phyloP scores from a whole-genome alignment of 2,888 invertebrate species.

The Trichopria drosophilae region DNA sequence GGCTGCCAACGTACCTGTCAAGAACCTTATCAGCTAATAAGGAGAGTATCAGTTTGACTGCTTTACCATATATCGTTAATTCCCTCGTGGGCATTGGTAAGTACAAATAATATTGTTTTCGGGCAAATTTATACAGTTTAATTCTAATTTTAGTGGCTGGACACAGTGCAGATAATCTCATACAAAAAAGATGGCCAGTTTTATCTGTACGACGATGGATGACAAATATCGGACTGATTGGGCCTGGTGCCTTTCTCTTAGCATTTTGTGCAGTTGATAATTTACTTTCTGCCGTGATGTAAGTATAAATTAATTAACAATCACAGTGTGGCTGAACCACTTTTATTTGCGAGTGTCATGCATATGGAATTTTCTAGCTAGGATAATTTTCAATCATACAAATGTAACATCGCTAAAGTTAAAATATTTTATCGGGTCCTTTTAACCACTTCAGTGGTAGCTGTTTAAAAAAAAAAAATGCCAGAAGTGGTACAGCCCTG shows the following conservation, averaged over 20 bases:
- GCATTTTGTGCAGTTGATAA: constrained; percentile 73
- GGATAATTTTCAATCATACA: constrained; percentile 1
- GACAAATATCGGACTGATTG: constrained; percentile 72
- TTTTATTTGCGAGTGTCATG: too few relatives aligned
- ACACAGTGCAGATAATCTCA: constrained; percentile 71
- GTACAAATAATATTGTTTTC: constrained; percentile 38
- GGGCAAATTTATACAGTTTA: background rate
- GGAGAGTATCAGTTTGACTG: constrained; percentile 72
- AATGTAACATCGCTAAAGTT: too few relatives aligned
- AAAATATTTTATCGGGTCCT: too few relatives aligned
- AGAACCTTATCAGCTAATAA: constrained; percentile 68
- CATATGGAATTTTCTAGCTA: too few relatives aligned
- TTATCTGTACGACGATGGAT: constrained; percentile 71
- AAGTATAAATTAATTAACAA: constrained; percentile 49
- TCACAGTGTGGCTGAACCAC: too few relatives aligned
- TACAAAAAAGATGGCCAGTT: constrained; percentile 67
- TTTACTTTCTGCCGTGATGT: constrained; percentile 69
- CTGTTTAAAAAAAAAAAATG: too few relatives aligned
- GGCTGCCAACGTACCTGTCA: constrained; percentile 74
- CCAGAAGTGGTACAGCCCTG: too few relatives aligned
- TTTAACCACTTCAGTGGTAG: too few relatives aligned
- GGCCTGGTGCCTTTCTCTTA: constrained; percentile 72
- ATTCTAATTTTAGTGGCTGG: constrained; percentile 63
- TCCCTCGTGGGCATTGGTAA: constrained; percentile 71
- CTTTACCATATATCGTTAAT: constrained; percentile 74